Base-by-base conservation (phyloP, 2,797 vertebrate genomes). In the Enteromius unitaeniatus region DNA sequence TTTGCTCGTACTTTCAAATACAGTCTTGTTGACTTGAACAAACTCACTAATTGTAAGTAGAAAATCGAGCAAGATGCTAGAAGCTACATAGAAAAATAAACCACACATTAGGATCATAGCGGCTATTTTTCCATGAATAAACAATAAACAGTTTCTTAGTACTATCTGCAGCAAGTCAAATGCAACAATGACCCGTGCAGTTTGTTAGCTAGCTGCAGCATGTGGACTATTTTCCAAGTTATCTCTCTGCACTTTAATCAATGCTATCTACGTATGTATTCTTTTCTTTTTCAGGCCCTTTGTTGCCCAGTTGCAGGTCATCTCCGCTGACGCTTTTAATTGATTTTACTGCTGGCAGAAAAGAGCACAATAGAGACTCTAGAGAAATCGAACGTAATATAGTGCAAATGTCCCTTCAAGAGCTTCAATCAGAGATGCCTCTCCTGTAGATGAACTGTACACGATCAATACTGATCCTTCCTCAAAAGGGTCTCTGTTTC, bases 331-430 rank as follows among this genome's bases (percentile, higher is more conserved):
- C 28, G 40, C 64, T 85, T 88, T 84, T 85, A 89, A 88, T 88
- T 84, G 88, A 87, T 87, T 88, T 87, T 70, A 81, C 84, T 82
- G 85, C 80, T 10, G 37, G 84, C 84, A 78, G 65, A 64, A 70
- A 58, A 79, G 74, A 67, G 62, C n/a, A 67, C 81, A 79, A 85
- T 83, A 86, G 80, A 67, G 70, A 79, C 80, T 86, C 74, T 17
- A 34, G 45, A 74, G 68, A 82, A 75, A 87, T 87, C 81, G 86
- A 88, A 89, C 40, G 26, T 81, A 86, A 88, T 81, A 83, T 28
- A 87, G 76, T 82, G 64, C 86, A 76, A 85, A 86, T 65, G 68
- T 80, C 64, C 53, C 67, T 84, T 85, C 68, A 87, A 82, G 79
- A 74, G 80, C 58, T 70, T 79, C 58, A 82, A 84, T 86, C 85